Base-by-base conservation (phyloP, 2,888 invertebrate genomes). In the Acholoe squamosa region DNA sequence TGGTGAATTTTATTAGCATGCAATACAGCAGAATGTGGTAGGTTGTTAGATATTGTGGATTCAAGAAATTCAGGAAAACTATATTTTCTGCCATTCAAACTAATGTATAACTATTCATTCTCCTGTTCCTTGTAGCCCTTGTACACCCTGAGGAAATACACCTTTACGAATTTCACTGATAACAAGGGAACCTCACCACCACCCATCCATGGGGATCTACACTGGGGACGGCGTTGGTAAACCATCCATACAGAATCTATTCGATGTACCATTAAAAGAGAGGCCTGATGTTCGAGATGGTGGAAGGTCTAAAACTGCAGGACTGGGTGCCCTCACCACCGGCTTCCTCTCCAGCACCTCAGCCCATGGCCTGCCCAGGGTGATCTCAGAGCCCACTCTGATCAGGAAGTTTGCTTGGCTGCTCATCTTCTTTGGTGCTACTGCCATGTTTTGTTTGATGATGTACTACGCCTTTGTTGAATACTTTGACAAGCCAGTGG, bases 321-420 rank as follows among this genome's bases (percentile, higher is more conserved):
- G 56, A 22, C 80, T 90, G 25, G 61, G 34, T 25, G 86, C 80
- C 43, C 84, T 90, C 16, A 54, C 80, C 84, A 10, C 3, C 16
- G 51, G n/a, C 43, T 90, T 90, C 43, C 91, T 91, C 33, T 84
- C 90, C 90, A 51, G 51, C 14, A 91, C 91, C 5, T 88, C 91
- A 0, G 91, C 91, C 3, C 91, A 91, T 43, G 91, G 90, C 22
- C 88, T 91, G 56, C 91, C 91, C n/a, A 43, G 80, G 33, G 88
- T 90, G 0, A 54, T 56, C 90, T 51, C 43, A 0, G 33, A 33
- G 33, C 16, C 16, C 22, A n/a, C 33, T 25, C 52, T 51, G n/a
- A 16, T 84, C 22, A 33, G 84, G 43, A 84, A 84, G 52, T 34
- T 51, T 16, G n/a, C 52, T 0, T 84, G 84, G 84, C 43, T 34